Evolutionary conservation across 2,797 vertebrate genomes (phyloP).

Genomic region (Anabas testudineus): DNA sequence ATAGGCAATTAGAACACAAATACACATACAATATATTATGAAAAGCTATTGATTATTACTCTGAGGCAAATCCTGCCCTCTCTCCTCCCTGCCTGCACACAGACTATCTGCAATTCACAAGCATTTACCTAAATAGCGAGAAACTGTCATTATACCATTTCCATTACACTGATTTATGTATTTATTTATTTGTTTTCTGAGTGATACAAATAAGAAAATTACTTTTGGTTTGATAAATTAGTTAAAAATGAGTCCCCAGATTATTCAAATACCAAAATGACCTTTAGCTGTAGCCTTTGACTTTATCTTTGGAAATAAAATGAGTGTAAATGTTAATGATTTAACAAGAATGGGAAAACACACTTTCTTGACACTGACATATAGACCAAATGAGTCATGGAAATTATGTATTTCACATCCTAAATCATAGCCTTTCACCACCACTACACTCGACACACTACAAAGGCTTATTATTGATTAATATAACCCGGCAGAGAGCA

Average conservation of each 20-base stretch:
- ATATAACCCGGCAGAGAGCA: conserved; percentile 28
- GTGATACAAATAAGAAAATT: background rate
- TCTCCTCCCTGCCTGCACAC: background rate
- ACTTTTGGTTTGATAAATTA: background rate
- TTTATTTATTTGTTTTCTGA: background rate
- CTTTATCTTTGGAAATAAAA: conserved; percentile 17
- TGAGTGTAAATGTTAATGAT: conserved; percentile 24
- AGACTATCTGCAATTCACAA: background rate
- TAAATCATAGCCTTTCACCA: conserved; percentile 42
- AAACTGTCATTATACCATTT: background rate
- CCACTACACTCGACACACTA: conserved; percentile 13
- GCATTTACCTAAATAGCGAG: background rate
- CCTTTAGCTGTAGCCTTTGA: conserved; percentile 1
- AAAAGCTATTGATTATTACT: background rate
- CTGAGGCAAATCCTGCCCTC: background rate
- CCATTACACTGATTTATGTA: background rate
- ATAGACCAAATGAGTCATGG: conserved; percentile 52
- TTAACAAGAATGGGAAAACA: conserved; percentile 32
- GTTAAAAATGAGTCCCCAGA: background rate
- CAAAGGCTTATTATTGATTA: conserved; percentile 59
- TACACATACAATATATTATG: background rate
- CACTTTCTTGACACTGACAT: conserved; percentile 14
- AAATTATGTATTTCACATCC: conserved; percentile 45
- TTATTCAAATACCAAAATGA: conserved; percentile 17
- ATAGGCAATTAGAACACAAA: background rate